Evolutionary conservation across 2,888 invertebrate genomes (phyloP).

Genomic region (Yponomeuta evonymella): DNA sequence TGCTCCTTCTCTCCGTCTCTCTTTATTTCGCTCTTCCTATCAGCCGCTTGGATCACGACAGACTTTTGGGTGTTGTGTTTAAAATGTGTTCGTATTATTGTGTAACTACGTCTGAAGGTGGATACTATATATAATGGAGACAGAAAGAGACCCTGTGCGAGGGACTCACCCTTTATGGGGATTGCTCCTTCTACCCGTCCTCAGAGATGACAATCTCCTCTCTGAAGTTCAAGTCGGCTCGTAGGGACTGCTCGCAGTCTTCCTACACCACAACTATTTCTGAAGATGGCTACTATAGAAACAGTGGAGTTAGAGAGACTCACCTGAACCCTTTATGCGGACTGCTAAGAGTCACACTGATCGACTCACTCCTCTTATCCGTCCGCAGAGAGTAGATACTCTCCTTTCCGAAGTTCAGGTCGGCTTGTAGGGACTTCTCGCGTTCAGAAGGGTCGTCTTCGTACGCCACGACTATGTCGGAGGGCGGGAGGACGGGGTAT

Average conservation of each 20-base stretch:
- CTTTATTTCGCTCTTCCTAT: too few species aligned
- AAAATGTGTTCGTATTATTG: conserved; percentile 18
- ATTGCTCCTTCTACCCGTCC: conserved; percentile 48
- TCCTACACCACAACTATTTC: conserved; percentile 14
- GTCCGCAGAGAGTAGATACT: conserved; percentile 56
- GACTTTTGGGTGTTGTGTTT: too few species aligned
- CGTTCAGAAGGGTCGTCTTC: conserved; percentile 34
- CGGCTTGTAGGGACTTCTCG: conserved; percentile 41
- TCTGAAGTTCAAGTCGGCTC: conserved; percentile 43
- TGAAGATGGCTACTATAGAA: not conserved
- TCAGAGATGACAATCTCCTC: conserved; percentile 51
- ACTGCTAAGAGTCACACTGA: conserved; percentile 51
- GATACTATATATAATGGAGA: not conserved
- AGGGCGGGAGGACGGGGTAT: conserved; percentile 48
- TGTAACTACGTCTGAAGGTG: too few species aligned
- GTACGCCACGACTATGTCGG: conserved; percentile 44
- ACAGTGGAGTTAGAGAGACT: conserved; percentile 9
- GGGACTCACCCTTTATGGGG: conserved; percentile 43
- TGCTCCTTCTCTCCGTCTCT: too few species aligned
- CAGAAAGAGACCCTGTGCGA: conserved; percentile 11
- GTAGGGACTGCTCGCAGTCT: conserved; percentile 35
- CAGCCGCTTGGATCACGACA: too few species aligned
- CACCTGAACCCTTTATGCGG: conserved; percentile 62
- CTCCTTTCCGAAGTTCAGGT: conserved; percentile 42
- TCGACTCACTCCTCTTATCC: conserved; percentile 41